These are phyloP conservation scores for Melanophora roralis DNA, from an alignment of 2,888 invertebrate species.

Conservation along the genomic window DNA sequence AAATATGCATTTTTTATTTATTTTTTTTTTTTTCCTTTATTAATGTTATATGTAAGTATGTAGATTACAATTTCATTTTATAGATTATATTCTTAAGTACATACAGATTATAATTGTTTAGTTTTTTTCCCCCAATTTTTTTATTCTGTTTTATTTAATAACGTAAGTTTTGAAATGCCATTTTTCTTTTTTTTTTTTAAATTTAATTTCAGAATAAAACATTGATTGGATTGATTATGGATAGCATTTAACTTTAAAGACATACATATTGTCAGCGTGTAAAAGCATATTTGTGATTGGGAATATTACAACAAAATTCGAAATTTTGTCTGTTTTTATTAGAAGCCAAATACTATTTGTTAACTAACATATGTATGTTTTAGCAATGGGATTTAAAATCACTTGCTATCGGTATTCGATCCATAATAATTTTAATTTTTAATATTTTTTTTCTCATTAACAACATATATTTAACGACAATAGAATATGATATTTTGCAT, in stretches of 20 bases:
- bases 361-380: too few species aligned
- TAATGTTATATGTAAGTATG: slow-evolving; percentile 37
- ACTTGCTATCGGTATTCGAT: too few species aligned
- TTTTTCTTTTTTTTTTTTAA: slow-evolving; percentile 6
- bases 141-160: slow-evolving; percentile 16
- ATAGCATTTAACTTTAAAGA: too few species aligned
- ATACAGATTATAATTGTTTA: slow-evolving; percentile 43
- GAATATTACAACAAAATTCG: too few species aligned
- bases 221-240: too few species aligned
- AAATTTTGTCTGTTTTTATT: too few species aligned
- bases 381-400: too few species aligned
- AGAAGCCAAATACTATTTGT: too few species aligned
- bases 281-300: too few species aligned
- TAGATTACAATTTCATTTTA: slow-evolving; percentile 52
- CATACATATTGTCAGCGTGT: too few species aligned
- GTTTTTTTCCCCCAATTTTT: neutral
- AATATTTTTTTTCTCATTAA: slow-evolving; percentile 40
- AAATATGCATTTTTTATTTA: neutral
- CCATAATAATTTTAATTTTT: too few species aligned
- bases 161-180: slow-evolving; percentile 55
- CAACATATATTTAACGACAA: slow-evolving; percentile 56
- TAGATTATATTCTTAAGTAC: slow-evolving; percentile 50
- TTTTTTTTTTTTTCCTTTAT: slow-evolving; percentile 38
- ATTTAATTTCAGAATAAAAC: slow-evolving; percentile 3
- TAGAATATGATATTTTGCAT: slow-evolving; percentile 8